A percentile compares a stretch with the other conserved stretches of the same genome.
phyloP scores from a whole-genome alignment of 2,113 vertebrate species.

The Halichoerus grypus region DNA sequence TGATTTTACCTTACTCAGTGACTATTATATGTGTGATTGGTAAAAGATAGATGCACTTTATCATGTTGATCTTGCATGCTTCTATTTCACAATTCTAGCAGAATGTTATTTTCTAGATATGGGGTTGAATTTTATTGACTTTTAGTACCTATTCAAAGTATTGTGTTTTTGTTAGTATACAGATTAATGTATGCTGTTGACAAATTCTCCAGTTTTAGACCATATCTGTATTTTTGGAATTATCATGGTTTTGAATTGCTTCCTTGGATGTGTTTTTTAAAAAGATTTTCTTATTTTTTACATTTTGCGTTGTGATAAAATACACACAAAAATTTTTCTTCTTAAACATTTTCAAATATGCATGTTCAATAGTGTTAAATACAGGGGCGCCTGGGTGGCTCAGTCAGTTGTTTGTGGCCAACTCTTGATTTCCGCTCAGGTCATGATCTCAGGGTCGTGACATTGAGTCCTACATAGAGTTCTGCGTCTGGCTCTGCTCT shows the following conservation, averaged over 20 bases:
- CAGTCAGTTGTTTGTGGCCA: too few species aligned
- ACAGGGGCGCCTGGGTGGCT: too few species aligned
- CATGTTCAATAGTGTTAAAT: neutral
- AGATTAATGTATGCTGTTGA: neutral
- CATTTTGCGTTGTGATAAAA: neutral
- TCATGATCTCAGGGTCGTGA: too few species aligned
- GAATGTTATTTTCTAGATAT: neutral
- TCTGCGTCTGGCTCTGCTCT: too few species aligned
- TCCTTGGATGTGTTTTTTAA: neutral
- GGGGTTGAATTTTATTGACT: neutral
- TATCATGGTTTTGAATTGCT: neutral
- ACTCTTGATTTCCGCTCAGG: too few species aligned
- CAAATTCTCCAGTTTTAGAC: neutral
- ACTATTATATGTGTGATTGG: neutral
- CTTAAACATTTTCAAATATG: neutral
- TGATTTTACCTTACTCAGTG: neutral
- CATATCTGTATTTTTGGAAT: neutral
- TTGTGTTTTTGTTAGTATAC: neutral
- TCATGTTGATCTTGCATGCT: too few species aligned
- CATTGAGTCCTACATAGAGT: too few species aligned
- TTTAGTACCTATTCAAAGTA: neutral
- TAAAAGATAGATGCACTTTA: neutral
- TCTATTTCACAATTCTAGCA: neutral
- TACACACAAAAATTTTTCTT: neutral
- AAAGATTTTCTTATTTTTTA: neutral